Conservation (phyloP, 1,140 invertebrate species). For the Apocrypta bakeri region DNA sequence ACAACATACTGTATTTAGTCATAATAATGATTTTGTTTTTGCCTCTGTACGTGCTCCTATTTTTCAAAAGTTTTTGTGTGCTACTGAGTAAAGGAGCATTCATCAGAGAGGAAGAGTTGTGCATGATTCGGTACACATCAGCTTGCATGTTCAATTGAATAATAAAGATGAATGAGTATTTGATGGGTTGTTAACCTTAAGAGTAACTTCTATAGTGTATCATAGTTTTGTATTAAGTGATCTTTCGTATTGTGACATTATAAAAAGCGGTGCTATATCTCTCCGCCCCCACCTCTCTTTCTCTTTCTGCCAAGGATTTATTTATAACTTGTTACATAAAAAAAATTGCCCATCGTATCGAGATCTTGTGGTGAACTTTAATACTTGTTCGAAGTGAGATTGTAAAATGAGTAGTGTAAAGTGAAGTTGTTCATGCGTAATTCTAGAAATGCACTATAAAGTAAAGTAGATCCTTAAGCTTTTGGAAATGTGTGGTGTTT, state of each 20-base stretch:
- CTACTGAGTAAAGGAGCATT: not conserved
- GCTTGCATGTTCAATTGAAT: conserved; percentile 41
- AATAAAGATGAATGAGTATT: conserved; percentile 32
- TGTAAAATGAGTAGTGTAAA: conserved; percentile 7
- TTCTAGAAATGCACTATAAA: not conserved
- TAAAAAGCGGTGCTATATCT: no score
- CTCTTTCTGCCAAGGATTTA: no score
- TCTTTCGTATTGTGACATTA: not conserved
- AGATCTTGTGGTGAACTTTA: not conserved
- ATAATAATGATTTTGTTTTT: conserved; percentile 8
- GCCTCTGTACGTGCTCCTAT: conserved; percentile 22
- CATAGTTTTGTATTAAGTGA: not conserved
- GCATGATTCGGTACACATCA: conserved; percentile 33
- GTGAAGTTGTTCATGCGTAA: not conserved
- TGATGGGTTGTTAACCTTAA: conserved; percentile 18
- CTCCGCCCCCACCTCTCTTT: no score
- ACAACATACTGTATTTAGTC: conserved; percentile 32
- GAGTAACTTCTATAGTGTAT: not conserved
- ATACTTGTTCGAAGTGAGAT: not conserved
- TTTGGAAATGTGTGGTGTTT: not conserved
- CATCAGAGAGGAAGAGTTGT: conserved; percentile 16
- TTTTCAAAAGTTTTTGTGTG: conserved; percentile 22
- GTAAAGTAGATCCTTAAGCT: not conserved
- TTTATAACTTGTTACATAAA: not conserved
- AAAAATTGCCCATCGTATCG: not conserved